Evolutionary conservation across 2,797 vertebrate genomes (phyloP).

Genomic region (Girardinus metallicus): DNA sequence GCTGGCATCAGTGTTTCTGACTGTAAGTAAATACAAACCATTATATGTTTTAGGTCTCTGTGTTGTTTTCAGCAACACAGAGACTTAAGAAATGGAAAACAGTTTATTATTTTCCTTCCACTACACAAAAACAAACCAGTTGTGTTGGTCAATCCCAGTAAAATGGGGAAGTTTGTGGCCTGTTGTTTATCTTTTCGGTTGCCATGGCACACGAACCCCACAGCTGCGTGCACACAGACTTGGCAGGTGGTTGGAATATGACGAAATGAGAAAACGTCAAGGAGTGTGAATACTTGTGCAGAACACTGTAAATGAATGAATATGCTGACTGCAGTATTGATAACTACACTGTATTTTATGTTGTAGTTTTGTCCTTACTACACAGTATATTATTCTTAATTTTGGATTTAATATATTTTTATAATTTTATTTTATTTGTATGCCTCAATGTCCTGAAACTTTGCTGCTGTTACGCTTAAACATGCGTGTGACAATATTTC

Average conservation of each 20-base stretch:
- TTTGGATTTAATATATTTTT: no score
- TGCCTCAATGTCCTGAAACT: background rate
- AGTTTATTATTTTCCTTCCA: background rate
- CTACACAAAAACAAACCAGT: background rate
- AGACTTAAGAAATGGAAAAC: background rate
- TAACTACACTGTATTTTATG: background rate
- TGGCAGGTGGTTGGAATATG: background rate
- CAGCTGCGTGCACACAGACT: background rate
- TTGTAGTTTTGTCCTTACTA: background rate
- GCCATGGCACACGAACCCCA: background rate
- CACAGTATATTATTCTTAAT: no score
- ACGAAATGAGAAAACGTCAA: background rate
- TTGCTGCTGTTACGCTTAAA: background rate
- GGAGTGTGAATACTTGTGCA: background rate
- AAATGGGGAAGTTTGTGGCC: background rate
- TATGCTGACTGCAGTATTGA: background rate
- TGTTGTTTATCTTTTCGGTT: background rate
- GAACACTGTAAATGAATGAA: background rate
- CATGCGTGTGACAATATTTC: background rate
- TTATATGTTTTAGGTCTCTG: background rate
- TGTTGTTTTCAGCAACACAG: background rate
- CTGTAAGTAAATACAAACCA: conserved; percentile 68
- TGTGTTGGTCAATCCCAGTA: background rate
- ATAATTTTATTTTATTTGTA: no score
- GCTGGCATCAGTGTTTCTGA: conserved; percentile 84